These are phyloP conservation scores for Cephalotes varians DNA, from an alignment of 2,888 invertebrate genomes.

Conservation along the genomic window DNA sequence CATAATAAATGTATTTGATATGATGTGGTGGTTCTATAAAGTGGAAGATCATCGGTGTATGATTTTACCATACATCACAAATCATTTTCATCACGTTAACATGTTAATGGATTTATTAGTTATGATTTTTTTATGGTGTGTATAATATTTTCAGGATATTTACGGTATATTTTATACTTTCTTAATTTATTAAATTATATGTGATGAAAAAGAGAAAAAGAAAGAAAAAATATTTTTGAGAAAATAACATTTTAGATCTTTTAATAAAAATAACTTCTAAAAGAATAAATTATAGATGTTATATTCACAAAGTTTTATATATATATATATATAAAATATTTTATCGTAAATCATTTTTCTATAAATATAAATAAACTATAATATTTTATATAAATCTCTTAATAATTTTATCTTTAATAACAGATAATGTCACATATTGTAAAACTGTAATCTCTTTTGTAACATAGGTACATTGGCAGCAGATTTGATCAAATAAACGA, in stretches of 20 bases:
- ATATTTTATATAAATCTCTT: neutral
- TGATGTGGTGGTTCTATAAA: neutral
- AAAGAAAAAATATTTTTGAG: neutral
- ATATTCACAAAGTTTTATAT: neutral
- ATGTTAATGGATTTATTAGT: constrained; percentile 12
- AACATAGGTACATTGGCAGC: constrained; percentile 15
- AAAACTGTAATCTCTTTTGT: neutral
- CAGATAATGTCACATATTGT: neutral
- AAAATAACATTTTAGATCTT: neutral
- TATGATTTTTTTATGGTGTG: neutral
- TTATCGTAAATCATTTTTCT: neutral
- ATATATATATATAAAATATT: neutral
- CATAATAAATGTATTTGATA: neutral
- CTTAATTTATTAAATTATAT: neutral
- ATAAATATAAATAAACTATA: too few species aligned
- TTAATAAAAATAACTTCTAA: neutral
- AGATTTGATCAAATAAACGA: constrained; percentile 36
- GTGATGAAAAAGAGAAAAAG: neutral
- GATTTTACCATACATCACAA: neutral
- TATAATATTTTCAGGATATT: neutral
- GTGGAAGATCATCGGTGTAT: neutral
- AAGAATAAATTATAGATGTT: neutral
- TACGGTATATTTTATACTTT: neutral
- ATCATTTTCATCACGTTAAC: neutral
- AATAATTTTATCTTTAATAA: neutral